A percentile compares a stretch with the other conserved stretches of the same genome.
These are phyloP conservation scores for Drosophila punjabiensis DNA, from an alignment of 1,140 invertebrate species.

Conservation along the genomic window DNA sequence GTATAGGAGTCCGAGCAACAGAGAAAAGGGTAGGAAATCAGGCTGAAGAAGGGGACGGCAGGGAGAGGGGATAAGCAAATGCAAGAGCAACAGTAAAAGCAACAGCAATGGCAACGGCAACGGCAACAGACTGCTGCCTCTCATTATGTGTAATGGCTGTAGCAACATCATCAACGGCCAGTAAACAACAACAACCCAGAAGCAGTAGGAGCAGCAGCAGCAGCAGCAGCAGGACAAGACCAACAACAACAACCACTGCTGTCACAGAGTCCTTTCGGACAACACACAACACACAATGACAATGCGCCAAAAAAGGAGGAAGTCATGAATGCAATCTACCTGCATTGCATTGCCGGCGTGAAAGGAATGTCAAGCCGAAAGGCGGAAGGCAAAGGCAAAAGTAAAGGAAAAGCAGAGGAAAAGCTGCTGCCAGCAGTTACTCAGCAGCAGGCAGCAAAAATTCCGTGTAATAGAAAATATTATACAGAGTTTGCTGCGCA, in stretches of 20 bases:
- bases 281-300: slow-evolving; percentile 25
- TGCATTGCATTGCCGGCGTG: slow-evolving; percentile 58
- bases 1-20: slow-evolving; percentile 48
- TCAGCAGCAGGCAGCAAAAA: slow-evolving; percentile 36
- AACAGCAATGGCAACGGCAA: slow-evolving; percentile 39
- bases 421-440: slow-evolving; percentile 44
- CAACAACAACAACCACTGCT: slow-evolving; percentile 21
- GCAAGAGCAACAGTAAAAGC: slow-evolving; percentile 10
- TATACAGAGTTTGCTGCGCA: slow-evolving; percentile 14
- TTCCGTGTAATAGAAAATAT: slow-evolving; percentile 28
- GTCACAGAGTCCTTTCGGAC: slow-evolving; percentile 53
- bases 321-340: slow-evolving; percentile 78
- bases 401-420: slow-evolving; percentile 35
- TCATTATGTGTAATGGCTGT: slow-evolving; percentile 80
- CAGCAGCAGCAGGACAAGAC: slow-evolving; percentile 17
- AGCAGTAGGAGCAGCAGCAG: slow-evolving; percentile 17
- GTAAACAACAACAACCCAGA: slow-evolving; percentile 44
- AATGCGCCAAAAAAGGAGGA: slow-evolving; percentile 64
- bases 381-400: slow-evolving; percentile 29
- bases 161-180: slow-evolving; percentile 67
- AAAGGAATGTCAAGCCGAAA: slow-evolving; percentile 13
- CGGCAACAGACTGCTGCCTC: slow-evolving; percentile 57
- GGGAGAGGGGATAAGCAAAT: slow-evolving; percentile 26
- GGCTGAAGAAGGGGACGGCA: background rate
- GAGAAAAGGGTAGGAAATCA: slow-evolving; percentile 5